Percentiles rank a stretch among this genome's conserved stretches.
phyloP scores from a whole-genome alignment of 2,797 vertebrate species.

The Amazona finschi region DNA sequence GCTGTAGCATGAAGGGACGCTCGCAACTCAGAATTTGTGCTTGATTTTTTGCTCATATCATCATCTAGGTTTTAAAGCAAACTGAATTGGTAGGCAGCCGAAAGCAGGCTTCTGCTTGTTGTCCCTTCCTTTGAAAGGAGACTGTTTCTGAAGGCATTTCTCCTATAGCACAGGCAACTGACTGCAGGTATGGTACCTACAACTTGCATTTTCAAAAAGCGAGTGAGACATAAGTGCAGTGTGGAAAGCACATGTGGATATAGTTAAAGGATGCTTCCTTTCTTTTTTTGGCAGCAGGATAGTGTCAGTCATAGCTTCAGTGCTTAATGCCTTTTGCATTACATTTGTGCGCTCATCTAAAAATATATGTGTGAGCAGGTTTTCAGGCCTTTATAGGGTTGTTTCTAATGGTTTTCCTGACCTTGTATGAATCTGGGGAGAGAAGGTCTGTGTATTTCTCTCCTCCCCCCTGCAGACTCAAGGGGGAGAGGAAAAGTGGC shows the following conservation, averaged over 20 bases:
- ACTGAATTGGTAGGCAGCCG: not conserved
- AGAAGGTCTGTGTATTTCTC: not conserved
- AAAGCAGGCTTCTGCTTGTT: not conserved
- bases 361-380: not conserved
- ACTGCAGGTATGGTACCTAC: not conserved
- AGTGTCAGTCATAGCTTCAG: not conserved
- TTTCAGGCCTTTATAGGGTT: not conserved
- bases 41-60: not conserved
- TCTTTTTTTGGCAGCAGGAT: not conserved
- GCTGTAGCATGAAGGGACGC: not conserved
- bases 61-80: not conserved
- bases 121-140: not conserved
- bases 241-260: not conserved
- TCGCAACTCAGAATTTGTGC: not conserved
- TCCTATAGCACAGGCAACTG: rapidly evolving
- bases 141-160: not conserved
- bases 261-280: not conserved
- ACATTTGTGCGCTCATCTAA: not conserved
- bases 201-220: not conserved
- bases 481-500: not conserved
- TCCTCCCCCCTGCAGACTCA: not conserved
- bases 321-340: not conserved
- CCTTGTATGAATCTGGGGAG: not conserved
- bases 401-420: not conserved
- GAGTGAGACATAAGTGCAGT: rapidly evolving